These are phyloP conservation scores for Xyliphius kryptos DNA, from an alignment of 2,113 vertebrate species.

Conservation along the genomic window DNA sequence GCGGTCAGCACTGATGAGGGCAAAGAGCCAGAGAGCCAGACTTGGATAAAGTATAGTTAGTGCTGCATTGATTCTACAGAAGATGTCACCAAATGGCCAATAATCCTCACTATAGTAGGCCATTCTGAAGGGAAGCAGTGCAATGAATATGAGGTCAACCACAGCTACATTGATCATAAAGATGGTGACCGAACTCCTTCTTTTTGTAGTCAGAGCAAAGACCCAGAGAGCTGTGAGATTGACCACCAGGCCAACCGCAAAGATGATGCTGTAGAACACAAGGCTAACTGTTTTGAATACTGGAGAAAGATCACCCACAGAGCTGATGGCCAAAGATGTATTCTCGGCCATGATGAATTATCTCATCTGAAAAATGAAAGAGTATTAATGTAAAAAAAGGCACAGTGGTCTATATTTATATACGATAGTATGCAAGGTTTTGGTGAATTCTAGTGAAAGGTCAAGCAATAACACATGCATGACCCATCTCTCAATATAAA, in stretches of 20 bases:
- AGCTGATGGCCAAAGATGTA: too few species aligned
- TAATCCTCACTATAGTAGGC: constrained; percentile 70
- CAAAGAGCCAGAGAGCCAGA: constrained; percentile 88
- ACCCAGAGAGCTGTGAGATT: constrained; percentile 92
- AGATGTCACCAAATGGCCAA: constrained; percentile 83
- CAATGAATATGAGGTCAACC: constrained; percentile 79
- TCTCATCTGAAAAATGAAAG: not conserved
- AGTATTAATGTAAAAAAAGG: too few species aligned
- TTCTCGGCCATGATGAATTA: constrained; percentile 39
- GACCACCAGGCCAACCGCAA: constrained; percentile 76
- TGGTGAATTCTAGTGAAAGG: too few species aligned
- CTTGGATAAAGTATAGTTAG: constrained; percentile 88
- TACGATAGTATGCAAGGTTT: too few species aligned
- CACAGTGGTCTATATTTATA: too few species aligned
- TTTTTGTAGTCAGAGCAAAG: constrained; percentile 92
- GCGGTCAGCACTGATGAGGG: constrained; percentile 88
- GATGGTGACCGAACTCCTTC: constrained; percentile 83
- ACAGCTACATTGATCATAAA: constrained; percentile 95
- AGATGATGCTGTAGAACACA: constrained; percentile 80
- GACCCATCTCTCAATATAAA: too few species aligned
- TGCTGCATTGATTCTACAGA: constrained; percentile 75
- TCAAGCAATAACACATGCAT: too few species aligned
- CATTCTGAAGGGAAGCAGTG: constrained; percentile 82
- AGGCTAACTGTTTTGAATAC: constrained; percentile 75
- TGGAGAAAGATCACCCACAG: constrained; percentile 57